Evolutionary conservation across 2,888 invertebrate species (phyloP).

Genomic region (Scelioninae gen. 2): DNA sequence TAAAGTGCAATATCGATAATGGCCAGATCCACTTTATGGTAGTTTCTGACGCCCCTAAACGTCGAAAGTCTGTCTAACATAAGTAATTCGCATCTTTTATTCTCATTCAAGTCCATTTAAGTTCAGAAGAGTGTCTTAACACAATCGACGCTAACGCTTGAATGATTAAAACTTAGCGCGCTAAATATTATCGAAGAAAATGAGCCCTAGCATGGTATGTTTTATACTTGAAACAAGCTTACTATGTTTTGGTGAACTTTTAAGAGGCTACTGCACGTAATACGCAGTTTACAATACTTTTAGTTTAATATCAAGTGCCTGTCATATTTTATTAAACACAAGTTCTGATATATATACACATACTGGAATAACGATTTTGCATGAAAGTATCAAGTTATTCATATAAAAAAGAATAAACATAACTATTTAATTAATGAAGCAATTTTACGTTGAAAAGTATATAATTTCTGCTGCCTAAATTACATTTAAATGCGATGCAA

Average conservation of each 20-base stretch:
- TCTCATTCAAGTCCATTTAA: not conserved
- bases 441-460: too few relatives aligned
- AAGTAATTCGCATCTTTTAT: conserved; percentile 4
- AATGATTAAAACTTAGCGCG: conserved; percentile 20
- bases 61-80: conserved; percentile 7
- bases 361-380: too few relatives aligned
- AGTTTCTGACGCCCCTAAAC: not conserved
- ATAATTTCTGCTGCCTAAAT: too few relatives aligned
- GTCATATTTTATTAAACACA: conserved; percentile 24
- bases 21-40: conserved; percentile 3
- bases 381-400: too few relatives aligned
- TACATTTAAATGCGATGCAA: too few relatives aligned
- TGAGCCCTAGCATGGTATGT: conserved; percentile 1
- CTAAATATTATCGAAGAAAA: conserved; percentile 14
- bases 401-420: too few relatives aligned
- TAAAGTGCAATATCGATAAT: conserved; percentile 16
- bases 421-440: too few relatives aligned
- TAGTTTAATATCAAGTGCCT: conserved; percentile 17
- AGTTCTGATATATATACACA: too few relatives aligned
- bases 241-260: conserved; percentile 19
- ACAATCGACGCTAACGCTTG: not conserved
- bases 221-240: conserved; percentile 13
- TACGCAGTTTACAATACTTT: conserved; percentile 22
- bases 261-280: conserved; percentile 26
- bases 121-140: not conserved